These are phyloP conservation scores for Scopus umbretta DNA, from an alignment of 2,113 vertebrate species.

Conservation along the genomic window DNA sequence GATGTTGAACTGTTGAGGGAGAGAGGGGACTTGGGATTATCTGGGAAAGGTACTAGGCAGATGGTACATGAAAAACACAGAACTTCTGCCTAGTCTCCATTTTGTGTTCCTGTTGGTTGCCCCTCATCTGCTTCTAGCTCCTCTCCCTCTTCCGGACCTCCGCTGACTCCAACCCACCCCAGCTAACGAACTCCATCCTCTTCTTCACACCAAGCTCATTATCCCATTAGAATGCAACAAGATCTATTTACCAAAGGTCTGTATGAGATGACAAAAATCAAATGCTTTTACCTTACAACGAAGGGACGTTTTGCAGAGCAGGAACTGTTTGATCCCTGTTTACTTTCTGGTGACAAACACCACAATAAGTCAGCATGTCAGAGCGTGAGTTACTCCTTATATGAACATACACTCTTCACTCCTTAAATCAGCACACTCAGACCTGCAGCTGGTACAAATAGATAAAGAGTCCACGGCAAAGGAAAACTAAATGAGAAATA, in stretches of 20 bases:
- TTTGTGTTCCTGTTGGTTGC: neutral
- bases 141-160: neutral
- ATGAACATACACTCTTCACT: neutral
- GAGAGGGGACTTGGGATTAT: neutral
- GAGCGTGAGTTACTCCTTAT: neutral
- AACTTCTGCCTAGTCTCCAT: neutral
- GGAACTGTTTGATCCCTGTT: neutral
- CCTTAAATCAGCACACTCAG: neutral
- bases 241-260: neutral
- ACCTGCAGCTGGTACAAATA: neutral
- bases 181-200: neutral
- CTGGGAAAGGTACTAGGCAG: neutral
- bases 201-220: neutral
- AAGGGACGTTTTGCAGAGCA: neutral
- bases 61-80: neutral
- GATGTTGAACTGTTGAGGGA: neutral
- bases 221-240: neutral
- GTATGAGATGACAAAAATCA: neutral
- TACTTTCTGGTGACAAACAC: neutral
- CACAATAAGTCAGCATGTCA: neutral
- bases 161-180: neutral
- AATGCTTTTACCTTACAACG: rapidly evolving
- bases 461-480: neutral
- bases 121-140: neutral
- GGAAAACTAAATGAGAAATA: neutral